Conservation (phyloP, 2,113 vertebrate species). For the Rhinopithecus roxellana region DNA sequence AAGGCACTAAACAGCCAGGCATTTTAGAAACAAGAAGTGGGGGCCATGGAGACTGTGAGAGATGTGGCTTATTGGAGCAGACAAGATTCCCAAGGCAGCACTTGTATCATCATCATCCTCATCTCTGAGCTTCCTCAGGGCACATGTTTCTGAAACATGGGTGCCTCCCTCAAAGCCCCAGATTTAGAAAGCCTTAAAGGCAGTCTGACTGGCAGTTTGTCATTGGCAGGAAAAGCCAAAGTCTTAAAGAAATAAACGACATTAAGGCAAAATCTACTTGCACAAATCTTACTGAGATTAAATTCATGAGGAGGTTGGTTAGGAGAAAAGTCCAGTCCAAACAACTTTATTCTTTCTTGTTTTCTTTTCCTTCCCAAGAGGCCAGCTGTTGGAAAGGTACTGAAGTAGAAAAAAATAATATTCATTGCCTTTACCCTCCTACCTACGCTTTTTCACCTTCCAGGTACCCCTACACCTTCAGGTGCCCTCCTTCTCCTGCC, state of each 20-base stretch:
- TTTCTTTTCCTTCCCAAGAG: not conserved
- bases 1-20: not conserved
- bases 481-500: not conserved
- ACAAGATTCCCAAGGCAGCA: not conserved
- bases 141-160: not conserved
- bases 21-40: not conserved
- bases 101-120: not conserved
- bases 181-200: not conserved
- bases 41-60: not conserved
- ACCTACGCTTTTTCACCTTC: not conserved
- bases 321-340: not conserved
- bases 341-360: not conserved
- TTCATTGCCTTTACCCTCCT: not conserved
- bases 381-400: not conserved
- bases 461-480: not conserved
- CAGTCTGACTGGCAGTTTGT: not conserved
- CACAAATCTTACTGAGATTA: not conserved
- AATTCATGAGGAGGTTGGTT: not conserved
- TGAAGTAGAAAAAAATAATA: not conserved
- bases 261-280: not conserved
- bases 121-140: not conserved
- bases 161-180: not conserved
- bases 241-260: not conserved
- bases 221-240: not conserved
- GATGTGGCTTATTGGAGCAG: not conserved